These are phyloP conservation scores for Myanophis thanlyinensis DNA, from an alignment of 2,113 vertebrate genomes.

Conservation along the genomic window DNA sequence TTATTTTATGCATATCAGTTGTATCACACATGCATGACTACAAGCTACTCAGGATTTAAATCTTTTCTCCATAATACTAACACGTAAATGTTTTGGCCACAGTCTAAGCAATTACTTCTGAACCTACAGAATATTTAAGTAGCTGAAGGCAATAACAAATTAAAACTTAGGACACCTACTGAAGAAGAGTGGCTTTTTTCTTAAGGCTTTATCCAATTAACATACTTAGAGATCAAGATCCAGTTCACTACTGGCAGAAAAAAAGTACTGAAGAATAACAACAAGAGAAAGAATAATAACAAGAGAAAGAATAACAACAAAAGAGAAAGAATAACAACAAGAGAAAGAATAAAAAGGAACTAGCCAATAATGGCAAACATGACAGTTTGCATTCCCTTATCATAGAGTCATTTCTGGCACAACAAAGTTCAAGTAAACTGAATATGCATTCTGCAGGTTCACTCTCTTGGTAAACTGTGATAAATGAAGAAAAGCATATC, in stretches of 20 bases:
- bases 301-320: not conserved
- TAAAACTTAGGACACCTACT: not conserved
- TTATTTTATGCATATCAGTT: not conserved
- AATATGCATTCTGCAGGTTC: not conserved
- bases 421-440: not conserved
- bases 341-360: not conserved
- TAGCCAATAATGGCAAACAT: not conserved
- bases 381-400: not conserved
- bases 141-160: not conserved
- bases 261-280: not conserved
- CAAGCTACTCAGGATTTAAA: not conserved
- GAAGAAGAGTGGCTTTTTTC: not conserved
- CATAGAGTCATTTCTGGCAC: not conserved
- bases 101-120: not conserved
- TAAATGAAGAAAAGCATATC: not conserved
- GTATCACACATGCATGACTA: not conserved
- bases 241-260: not conserved
- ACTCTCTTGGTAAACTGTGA: not conserved
- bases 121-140: not conserved
- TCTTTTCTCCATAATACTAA: not conserved
- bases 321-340: not conserved
- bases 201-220: not conserved
- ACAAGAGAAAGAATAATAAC: not conserved
- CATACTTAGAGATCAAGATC: not conserved
- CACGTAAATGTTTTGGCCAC: not conserved